Evolutionary conservation across 2,888 invertebrate species (phyloP).

Genomic region (Rhodophaea formosa): DNA sequence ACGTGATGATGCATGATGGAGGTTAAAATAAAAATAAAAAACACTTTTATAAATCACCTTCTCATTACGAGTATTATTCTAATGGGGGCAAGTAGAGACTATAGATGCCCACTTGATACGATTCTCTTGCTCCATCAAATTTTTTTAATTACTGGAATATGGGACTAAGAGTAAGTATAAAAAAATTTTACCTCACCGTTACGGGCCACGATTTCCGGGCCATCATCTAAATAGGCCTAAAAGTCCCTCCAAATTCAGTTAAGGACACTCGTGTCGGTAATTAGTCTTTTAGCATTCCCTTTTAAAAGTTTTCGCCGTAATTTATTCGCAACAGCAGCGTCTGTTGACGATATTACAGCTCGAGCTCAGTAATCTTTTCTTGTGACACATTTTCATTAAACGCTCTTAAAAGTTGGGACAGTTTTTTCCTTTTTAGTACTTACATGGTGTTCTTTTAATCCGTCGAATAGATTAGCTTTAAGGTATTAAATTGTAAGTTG

Average conservation of each 20-base stretch:
- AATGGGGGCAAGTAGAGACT: too few species aligned
- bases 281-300: slow-evolving; percentile 35
- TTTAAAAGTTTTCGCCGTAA: slow-evolving; percentile 38
- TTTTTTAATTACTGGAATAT: too few species aligned
- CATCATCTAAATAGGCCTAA: slow-evolving; percentile 8
- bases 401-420: slow-evolving; percentile 28
- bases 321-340: slow-evolving; percentile 33
- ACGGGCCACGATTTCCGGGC: background rate
- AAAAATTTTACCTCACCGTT: background rate
- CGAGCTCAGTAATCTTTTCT: slow-evolving; percentile 14
- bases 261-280: slow-evolving; percentile 34
- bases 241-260: slow-evolving; percentile 24
- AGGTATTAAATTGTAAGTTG: too few species aligned
- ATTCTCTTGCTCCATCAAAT: too few species aligned
- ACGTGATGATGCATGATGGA: too few species aligned
- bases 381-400: slow-evolving; percentile 30
- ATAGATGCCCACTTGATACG: too few species aligned
- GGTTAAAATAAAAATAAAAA: too few species aligned
- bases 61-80: too few species aligned
- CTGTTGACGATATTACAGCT: slow-evolving; percentile 29
- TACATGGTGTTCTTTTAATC: slow-evolving; percentile 31
- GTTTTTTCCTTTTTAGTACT: slow-evolving; percentile 39
- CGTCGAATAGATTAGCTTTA: too few species aligned
- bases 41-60: too few species aligned
- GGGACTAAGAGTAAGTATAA: too few species aligned